Conservation (phyloP, 1,140 invertebrate genomes). For the Cydia fagiglandana region DNA sequence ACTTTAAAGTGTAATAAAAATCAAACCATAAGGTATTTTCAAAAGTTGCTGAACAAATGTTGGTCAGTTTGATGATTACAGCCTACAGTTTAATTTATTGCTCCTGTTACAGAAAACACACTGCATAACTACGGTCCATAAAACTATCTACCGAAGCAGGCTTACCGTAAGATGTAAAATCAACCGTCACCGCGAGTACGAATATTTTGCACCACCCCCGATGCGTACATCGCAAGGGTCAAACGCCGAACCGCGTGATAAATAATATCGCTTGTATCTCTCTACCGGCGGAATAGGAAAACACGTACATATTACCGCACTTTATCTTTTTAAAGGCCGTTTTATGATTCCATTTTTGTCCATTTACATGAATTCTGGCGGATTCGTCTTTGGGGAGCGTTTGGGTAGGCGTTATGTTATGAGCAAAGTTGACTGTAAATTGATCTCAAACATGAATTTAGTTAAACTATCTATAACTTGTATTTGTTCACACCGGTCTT, state of each 20-base stretch:
- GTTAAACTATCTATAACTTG: no score
- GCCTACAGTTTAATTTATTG: no score
- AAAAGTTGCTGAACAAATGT: no score
- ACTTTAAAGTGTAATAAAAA: no score
- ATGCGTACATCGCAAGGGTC: slow-evolving; percentile 28
- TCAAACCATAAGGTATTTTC: no score
- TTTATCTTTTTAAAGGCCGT: slow-evolving; percentile 31
- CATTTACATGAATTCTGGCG: background rate
- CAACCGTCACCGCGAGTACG: background rate
- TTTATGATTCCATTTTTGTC: slow-evolving; percentile 31
- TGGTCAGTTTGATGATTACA: no score
- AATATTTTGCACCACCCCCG: background rate
- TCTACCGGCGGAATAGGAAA: slow-evolving; percentile 21
- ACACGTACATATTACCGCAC: slow-evolving; percentile 30
- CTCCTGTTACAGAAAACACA: no score
- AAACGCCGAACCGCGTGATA: slow-evolving; percentile 35
- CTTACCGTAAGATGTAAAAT: background rate
- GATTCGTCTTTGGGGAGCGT: background rate
- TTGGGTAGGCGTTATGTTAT: background rate
- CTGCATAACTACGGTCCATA: no score
- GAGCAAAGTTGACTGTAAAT: background rate
- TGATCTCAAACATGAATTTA: background rate
- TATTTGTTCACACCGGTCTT: no score
- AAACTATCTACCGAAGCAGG: no score
- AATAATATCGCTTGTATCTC: slow-evolving; percentile 33